Evolutionary conservation across 1,140 invertebrate species (phyloP).

Genomic region (Sitobion miscanthi): DNA sequence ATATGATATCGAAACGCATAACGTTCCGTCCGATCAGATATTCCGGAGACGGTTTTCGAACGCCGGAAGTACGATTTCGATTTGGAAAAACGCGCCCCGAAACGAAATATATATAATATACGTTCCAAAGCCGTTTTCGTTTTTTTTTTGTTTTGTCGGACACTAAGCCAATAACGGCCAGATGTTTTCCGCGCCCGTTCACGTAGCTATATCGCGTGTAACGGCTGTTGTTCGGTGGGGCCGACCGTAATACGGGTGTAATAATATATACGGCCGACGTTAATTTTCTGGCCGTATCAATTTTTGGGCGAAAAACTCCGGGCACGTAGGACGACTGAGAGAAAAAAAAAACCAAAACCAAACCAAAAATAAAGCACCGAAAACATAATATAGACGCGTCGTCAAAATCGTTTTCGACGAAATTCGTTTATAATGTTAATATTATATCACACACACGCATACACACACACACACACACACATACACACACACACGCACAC

Average conservation of each 20-base stretch:
- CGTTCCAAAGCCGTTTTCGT: neutral
- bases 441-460: neutral
- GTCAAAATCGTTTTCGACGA: neutral
- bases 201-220: constrained; percentile 12
- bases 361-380: neutral
- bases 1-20: neutral
- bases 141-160: neutral
- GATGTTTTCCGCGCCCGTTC: neutral
- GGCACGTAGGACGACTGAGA: constrained; percentile 31
- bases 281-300: constrained; percentile 29
- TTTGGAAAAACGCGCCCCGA: neutral
- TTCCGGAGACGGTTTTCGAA: neutral
- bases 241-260: constrained; percentile 6
- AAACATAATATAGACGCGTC: neutral
- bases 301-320: constrained; percentile 1
- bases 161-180: constrained; percentile 31
- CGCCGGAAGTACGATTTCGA: neutral
- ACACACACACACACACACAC: neutral
- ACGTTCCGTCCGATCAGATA: neutral
- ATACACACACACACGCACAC: neutral
- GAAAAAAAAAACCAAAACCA: neutral
- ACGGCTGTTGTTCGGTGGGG: neutral
- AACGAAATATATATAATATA: neutral
- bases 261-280: constrained; percentile 29
- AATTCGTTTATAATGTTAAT: neutral